Conservation (phyloP, 2,797 vertebrate species). For the Acanthurus lineatus region DNA sequence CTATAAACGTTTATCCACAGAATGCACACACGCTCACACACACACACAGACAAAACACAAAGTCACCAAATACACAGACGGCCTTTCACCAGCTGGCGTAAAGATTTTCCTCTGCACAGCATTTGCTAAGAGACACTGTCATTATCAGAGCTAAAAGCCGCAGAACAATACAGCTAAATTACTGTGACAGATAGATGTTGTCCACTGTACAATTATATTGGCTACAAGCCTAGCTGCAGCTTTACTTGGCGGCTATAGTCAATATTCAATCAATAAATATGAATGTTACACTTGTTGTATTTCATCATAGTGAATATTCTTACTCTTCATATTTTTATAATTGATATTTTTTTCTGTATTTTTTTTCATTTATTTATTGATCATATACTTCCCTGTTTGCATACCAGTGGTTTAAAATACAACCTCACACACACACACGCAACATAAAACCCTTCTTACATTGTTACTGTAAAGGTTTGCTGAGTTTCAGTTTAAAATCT, state of each 20-base stretch:
- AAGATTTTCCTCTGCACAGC: slow-evolving; percentile 45
- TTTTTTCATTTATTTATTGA: not conserved
- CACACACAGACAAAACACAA: not conserved
- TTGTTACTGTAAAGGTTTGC: not conserved
- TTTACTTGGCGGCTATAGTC: slow-evolving; percentile 2
- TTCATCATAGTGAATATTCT: not conserved
- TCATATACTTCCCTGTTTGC: too few species aligned
- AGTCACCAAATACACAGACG: slow-evolving; percentile 41
- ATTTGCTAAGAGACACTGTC: slow-evolving; percentile 11
- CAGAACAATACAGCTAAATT: slow-evolving; percentile 45
- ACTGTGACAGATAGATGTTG: slow-evolving; percentile 45
- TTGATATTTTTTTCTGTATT: not conserved
- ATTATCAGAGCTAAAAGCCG: slow-evolving; percentile 50
- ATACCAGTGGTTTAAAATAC: not conserved
- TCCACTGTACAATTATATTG: not conserved
- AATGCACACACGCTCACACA: slow-evolving; percentile 11
- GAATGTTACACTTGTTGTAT: not conserved
- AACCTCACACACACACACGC: not conserved
- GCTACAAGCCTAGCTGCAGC: not conserved
- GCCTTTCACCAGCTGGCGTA: slow-evolving; percentile 50
- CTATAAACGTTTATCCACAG: slow-evolving; percentile 55
- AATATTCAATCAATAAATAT: not conserved
- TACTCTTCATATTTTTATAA: not conserved
- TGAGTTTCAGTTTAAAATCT: not conserved
- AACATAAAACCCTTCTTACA: too few species aligned